Conservation (phyloP, 2,113 vertebrate species). For the Elephas maximus region DNA sequence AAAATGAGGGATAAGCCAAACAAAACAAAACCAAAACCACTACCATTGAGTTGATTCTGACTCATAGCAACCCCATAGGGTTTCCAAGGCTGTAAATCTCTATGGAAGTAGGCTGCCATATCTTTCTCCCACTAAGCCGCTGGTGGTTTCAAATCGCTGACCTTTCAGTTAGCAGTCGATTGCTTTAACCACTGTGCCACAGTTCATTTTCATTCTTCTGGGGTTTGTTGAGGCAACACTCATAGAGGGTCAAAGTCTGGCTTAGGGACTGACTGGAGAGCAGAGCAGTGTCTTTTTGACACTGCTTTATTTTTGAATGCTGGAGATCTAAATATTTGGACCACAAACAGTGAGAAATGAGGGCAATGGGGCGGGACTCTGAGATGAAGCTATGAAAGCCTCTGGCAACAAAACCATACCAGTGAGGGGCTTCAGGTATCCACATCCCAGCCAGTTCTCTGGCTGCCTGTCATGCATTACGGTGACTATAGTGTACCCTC, state of each 20-base stretch:
- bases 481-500: background rate
- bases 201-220: background rate
- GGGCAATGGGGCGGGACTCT: background rate
- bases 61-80: too few relatives aligned
- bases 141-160: too few relatives aligned
- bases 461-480: background rate
- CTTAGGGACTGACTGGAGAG: background rate
- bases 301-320: background rate
- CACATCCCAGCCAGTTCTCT: rapidly evolving
- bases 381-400: background rate
- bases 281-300: background rate
- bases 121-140: too few relatives aligned
- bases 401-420: background rate
- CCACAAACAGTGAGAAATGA: background rate
- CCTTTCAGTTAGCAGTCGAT: too few relatives aligned
- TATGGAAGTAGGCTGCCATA: too few relatives aligned
- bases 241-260: background rate
- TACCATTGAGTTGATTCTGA: too few relatives aligned
- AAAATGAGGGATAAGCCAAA: background rate
- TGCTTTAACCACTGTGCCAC: too few relatives aligned
- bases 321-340: background rate
- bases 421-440: background rate
- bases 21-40: too few relatives aligned
- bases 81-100: too few relatives aligned
- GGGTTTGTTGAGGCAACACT: background rate